Conservation (phyloP, 2,888 invertebrate genomes). For the Tholera decimalis region DNA sequence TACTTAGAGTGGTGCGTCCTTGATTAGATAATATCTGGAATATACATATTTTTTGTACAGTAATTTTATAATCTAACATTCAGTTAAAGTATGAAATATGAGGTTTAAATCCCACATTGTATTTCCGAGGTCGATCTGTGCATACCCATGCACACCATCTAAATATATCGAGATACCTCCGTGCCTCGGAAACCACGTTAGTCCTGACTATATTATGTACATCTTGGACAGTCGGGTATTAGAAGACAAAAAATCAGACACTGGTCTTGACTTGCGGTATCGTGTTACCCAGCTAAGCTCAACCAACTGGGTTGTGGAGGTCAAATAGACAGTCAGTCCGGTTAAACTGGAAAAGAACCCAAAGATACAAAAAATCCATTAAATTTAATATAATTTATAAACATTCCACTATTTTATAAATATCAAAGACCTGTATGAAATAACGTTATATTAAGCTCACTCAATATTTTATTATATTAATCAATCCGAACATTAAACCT, state of each 20-base stretch:
- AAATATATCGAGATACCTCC: too few species aligned
- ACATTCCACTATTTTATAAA: slow-evolving; percentile 15
- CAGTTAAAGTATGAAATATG: background rate
- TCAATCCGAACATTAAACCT: slow-evolving; percentile 26
- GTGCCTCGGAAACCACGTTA: too few species aligned
- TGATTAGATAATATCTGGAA: slow-evolving; percentile 5
- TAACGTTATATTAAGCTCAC: background rate
- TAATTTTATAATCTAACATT: background rate
- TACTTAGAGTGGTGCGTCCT: background rate
- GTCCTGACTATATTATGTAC: too few species aligned
- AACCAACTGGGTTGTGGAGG: too few species aligned
- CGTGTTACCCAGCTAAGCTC: too few species aligned
- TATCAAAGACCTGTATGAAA: slow-evolving; percentile 7
- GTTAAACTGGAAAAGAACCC: too few species aligned
- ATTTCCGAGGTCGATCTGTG: too few species aligned
- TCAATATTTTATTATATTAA: slow-evolving; percentile 45
- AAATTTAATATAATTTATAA: slow-evolving; percentile 4
- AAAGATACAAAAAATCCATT: background rate
- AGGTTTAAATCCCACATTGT: background rate
- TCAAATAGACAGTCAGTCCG: too few species aligned
- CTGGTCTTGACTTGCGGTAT: too few species aligned
- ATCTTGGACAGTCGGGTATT: too few species aligned
- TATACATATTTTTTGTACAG: background rate
- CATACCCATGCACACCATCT: too few species aligned
- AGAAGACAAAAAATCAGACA: too few species aligned